A percentile compares a stretch with the other conserved stretches of the same genome.
Evolutionary conservation across 2,888 invertebrate genomes (phyloP).

Genomic region (Cataglyphis cursor): DNA sequence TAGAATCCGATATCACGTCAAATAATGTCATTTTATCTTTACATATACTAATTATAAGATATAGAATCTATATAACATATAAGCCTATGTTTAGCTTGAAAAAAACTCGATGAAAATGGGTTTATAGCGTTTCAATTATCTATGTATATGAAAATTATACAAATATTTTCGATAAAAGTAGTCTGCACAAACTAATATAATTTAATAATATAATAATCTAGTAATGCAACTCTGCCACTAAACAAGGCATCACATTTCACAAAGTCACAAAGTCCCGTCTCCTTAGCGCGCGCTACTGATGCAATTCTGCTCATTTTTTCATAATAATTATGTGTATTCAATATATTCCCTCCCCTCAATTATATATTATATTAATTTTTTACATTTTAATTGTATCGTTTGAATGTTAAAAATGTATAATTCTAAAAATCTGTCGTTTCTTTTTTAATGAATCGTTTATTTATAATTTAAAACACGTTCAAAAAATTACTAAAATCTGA

Average conservation of each 20-base stretch:
- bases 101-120: background rate
- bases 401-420: background rate
- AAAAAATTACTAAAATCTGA: no score
- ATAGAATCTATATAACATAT: background rate
- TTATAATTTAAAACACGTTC: no score
- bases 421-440: background rate
- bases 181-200: background rate
- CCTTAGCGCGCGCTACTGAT: background rate
- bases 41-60: background rate
- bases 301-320: background rate
- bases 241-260: background rate
- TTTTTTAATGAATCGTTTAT: background rate
- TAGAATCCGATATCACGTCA: background rate
- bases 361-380: slow-evolving; percentile 1
- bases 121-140: background rate
- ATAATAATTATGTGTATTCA: background rate
- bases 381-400: background rate
- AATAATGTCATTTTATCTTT: background rate
- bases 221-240: background rate
- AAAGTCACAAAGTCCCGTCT: background rate
- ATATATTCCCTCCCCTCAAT: background rate
- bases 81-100: background rate
- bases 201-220: background rate
- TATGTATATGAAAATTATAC: background rate
- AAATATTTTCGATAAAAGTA: background rate